phyloP scores from a whole-genome alignment of 64 coral and sea anemone species.

The Porites australiensis region DNA sequence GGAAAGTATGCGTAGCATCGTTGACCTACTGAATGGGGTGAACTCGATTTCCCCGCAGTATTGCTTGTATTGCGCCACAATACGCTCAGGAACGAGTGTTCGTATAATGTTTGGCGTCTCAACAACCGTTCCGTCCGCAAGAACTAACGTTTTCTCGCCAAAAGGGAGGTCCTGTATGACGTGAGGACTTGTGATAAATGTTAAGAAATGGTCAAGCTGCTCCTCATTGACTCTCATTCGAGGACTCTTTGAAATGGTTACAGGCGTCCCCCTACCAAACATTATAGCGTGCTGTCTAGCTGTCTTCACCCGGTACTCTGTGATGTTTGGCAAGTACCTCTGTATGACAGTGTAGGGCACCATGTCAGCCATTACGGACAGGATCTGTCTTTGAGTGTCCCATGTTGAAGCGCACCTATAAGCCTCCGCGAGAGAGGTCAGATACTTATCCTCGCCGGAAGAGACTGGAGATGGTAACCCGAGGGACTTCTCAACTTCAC shows the following conservation, averaged over 20 bases:
- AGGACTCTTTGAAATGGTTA: background rate
- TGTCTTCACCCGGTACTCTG: conserved; percentile 13
- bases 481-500: conserved; percentile 26
- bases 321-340: background rate
- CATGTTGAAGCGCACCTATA: conserved; percentile 17
- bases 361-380: conserved; percentile 48
- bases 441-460: conserved; percentile 17
- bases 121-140: background rate
- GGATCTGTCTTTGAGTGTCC: conserved; percentile 24
- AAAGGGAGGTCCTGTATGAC: conserved; percentile 30
- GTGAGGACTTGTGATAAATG: conserved; percentile 45
- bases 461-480: background rate
- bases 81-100: background rate
- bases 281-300: conserved; percentile 1
- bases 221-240: background rate
- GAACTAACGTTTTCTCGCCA: background rate
- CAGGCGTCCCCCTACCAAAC: conserved; percentile 3
- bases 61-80: conserved; percentile 15
- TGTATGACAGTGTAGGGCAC: conserved; percentile 16
- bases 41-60: conserved; percentile 5
- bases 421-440: conserved; percentile 12
- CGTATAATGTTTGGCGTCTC: conserved; percentile 11
- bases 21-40: background rate
- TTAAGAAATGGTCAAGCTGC: conserved; percentile 47
- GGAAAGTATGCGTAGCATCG: conserved; percentile 10